Evolutionary conservation across 2,113 vertebrate genomes (phyloP), one percentile per base, ranked within the genome.

Genomic region (Xenopus laevis): DNA sequence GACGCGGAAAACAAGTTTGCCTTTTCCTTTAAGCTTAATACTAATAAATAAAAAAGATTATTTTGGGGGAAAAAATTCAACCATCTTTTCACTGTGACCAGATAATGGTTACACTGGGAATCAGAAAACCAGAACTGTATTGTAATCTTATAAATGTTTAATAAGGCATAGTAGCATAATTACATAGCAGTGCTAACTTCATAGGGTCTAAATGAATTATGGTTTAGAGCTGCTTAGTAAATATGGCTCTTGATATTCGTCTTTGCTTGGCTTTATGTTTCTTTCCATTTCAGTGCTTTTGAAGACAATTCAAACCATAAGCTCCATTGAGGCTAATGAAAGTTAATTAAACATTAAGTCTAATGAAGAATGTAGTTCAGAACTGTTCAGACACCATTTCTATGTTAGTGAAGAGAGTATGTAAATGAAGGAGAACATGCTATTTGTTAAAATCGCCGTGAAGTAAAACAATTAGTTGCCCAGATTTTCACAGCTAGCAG

Each of bases 61-160:
- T 7, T 7, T 40, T 7, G 8, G 4, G 1, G 12, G 4, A 50
- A 50, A 50, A 50, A 1, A 12, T 10, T 50, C 47, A 13, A 16
- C 6, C 15, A 50, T 12, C 8, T 50, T 50, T 50, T 16, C 1
- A 50, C 47, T 13, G 15, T 16, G 47, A 55, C 13, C 16, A 55
- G 17, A 55, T 79, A 79, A 79, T 78, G 64, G 81, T 83, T 83
- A 45, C n/a, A 13, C 44, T 65, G 64, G 44, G 64, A 47, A 47
- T 62, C 62, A n/a, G 62, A 20, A 50, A 44, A 67, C 45, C 13
- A 52, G 21, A 67, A 13, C 46, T 23, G 13, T 27, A 23, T 52
- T 23, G 23, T 52, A 52, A 52, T 67, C 11, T 27, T 67, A 52
- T 52, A 67, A 67, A 67, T 67, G 46, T 27, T 67, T 67, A 67